phyloP scores from a whole-genome alignment of 2,888 invertebrate species.

The Vannuccia rotundouncinata region DNA sequence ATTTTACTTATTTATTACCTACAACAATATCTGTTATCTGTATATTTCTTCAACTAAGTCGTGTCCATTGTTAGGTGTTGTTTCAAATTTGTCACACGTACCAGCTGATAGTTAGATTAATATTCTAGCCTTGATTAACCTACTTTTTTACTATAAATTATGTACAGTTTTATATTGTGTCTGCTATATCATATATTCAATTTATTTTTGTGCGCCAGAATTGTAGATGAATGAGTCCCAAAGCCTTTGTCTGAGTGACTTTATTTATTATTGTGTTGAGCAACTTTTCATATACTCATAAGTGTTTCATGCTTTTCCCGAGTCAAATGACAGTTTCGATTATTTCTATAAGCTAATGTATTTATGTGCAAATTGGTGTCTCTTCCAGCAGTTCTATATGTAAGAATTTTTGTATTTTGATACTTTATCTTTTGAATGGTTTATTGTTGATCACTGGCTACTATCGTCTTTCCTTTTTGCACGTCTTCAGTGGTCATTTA shows the following conservation, averaged over 20 bases:
- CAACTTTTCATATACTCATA: not conserved
- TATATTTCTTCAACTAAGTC: too few species aligned
- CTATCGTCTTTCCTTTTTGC: conserved; percentile 20
- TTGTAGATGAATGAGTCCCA: not conserved
- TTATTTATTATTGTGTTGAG: conserved; percentile 14
- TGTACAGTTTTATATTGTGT: conserved; percentile 22
- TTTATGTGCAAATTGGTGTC: too few species aligned
- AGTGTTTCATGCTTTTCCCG: conserved; percentile 17
- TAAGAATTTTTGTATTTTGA: too few species aligned
- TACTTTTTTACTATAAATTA: not conserved
- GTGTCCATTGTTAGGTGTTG: not conserved
- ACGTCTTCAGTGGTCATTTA: not conserved
- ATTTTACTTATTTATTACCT: not conserved
- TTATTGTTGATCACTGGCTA: too few species aligned
- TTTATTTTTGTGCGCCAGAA: conserved; percentile 20
- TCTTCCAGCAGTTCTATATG: too few species aligned
- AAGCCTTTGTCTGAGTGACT: not conserved
- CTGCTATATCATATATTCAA: not conserved
- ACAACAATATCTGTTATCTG: too few species aligned
- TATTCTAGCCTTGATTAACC: too few species aligned
- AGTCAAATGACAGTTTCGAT: too few species aligned
- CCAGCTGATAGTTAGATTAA: not conserved
- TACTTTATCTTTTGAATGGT: too few species aligned
- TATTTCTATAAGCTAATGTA: too few species aligned
- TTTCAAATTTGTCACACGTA: not conserved